phyloP scores from a whole-genome alignment of 2,888 invertebrate species.

The Pimpla rufipes region DNA sequence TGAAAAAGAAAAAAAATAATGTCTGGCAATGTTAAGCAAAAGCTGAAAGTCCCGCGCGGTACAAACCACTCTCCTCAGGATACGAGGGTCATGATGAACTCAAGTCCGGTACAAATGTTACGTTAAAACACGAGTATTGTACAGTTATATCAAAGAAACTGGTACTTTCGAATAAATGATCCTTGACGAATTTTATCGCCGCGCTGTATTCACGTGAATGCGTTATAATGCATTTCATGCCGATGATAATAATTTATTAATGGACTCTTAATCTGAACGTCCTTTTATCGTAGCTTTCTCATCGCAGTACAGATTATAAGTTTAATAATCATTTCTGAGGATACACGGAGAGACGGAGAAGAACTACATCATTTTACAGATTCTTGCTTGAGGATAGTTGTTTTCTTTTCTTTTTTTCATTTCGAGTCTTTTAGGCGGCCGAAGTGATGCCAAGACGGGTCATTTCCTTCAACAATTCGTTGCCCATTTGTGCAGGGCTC shows the following conservation, averaged over 20 bases:
- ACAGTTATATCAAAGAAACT: slow-evolving; percentile 46
- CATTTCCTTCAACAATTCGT: slow-evolving; percentile 95
- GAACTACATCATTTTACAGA: slow-evolving; percentile 80
- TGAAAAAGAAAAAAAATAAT: slow-evolving; percentile 46
- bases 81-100: slow-evolving; percentile 44
- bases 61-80: slow-evolving; percentile 36
- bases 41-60: slow-evolving; percentile 61
- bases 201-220: slow-evolving; percentile 22
- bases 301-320: slow-evolving; percentile 74
- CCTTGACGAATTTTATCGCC: slow-evolving; percentile 15
- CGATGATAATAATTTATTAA: slow-evolving; percentile 80
- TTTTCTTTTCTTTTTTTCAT: slow-evolving; percentile 29
- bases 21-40: slow-evolving; percentile 65
- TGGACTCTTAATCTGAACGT: slow-evolving; percentile 70
- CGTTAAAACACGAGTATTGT: slow-evolving; percentile 23
- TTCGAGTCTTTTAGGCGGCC: slow-evolving; percentile 67
- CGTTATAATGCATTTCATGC: slow-evolving; percentile 71
- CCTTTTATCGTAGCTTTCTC: slow-evolving; percentile 67
- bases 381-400: slow-evolving; percentile 48
- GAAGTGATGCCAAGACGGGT: slow-evolving; percentile 89
- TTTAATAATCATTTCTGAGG: slow-evolving; percentile 76
- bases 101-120: slow-evolving; percentile 15
- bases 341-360: slow-evolving; percentile 79
- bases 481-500: slow-evolving; percentile 98
- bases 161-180: slow-evolving; percentile 29